Evolutionary conservation across 2,113 vertebrate genomes (phyloP).

Genomic region (Erythrocebus patas): DNA sequence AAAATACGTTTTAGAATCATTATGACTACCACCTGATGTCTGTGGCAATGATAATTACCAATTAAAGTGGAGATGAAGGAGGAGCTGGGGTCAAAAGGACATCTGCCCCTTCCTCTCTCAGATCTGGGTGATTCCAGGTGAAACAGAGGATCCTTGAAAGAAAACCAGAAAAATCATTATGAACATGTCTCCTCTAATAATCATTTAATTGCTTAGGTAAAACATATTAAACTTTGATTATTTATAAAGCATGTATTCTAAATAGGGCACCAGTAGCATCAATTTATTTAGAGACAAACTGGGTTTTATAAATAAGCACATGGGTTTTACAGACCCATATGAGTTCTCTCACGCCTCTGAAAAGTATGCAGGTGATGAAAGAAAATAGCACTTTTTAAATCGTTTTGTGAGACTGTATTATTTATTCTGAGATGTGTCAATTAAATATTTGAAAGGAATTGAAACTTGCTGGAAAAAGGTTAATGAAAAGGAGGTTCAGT

Average conservation of each 20-base stretch:
- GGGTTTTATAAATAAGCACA: not conserved
- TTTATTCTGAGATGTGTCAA: not conserved
- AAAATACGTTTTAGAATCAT: slow-evolving; percentile 45
- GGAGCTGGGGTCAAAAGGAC: slow-evolving; percentile 93
- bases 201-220: not conserved
- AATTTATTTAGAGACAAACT: not conserved
- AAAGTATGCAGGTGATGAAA: not conserved
- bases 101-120: slow-evolving; percentile 92
- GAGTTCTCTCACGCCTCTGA: not conserved
- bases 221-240: not conserved
- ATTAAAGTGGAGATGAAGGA: slow-evolving; percentile 91
- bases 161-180: slow-evolving; percentile 60
- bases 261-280: not conserved
- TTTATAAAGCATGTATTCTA: not conserved
- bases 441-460: not conserved
- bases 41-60: slow-evolving; percentile 85
- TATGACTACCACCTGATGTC: slow-evolving; percentile 36
- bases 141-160: slow-evolving; percentile 87
- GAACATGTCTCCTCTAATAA: not conserved
- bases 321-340: not conserved
- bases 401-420: not conserved
- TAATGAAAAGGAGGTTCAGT: not conserved
- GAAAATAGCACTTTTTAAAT: not conserved
- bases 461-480: not conserved
- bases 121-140: slow-evolving; percentile 87